phyloP scores from a whole-genome alignment of 2,888 invertebrate species.

The Didymodactylos carnosus region DNA sequence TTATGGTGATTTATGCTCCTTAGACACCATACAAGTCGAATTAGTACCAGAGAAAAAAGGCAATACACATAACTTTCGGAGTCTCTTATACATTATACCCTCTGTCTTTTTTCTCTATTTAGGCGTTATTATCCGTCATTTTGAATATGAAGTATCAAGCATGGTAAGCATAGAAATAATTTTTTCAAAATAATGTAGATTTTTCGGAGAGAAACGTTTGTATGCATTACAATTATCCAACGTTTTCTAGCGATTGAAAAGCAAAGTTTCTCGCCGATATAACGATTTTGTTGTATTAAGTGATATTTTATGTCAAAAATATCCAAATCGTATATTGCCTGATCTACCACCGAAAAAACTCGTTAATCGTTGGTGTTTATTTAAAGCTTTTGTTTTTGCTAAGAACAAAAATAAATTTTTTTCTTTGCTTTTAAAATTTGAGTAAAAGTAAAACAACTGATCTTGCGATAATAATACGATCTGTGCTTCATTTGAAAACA shows the following conservation, averaged over 20 bases:
- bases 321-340: slow-evolving; percentile 33
- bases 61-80: too few species aligned
- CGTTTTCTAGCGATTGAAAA: slow-evolving; percentile 23
- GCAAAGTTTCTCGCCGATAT: slow-evolving; percentile 31
- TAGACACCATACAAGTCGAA: slow-evolving; percentile 33
- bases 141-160: slow-evolving; percentile 36
- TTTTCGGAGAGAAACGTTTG: not conserved
- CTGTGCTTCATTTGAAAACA: too few species aligned
- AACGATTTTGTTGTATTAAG: slow-evolving; percentile 35
- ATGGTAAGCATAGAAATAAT: slow-evolving; percentile 21
- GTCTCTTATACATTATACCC: not conserved
- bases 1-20: slow-evolving; percentile 27
- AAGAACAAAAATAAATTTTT: not conserved
- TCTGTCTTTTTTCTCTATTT: not conserved
- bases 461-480: too few species aligned
- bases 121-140: slow-evolving; percentile 30
- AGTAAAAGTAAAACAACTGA: too few species aligned
- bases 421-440: not conserved
- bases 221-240: too few species aligned
- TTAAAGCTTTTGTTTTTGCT: slow-evolving; percentile 1
- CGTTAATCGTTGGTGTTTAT: slow-evolving; percentile 25
- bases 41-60: slow-evolving; percentile 36
- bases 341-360: slow-evolving; percentile 34
- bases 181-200: not conserved
- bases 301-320: slow-evolving; percentile 30